phyloP scores from a whole-genome alignment of 2,888 invertebrate species.

The Stratiomys singularior region DNA sequence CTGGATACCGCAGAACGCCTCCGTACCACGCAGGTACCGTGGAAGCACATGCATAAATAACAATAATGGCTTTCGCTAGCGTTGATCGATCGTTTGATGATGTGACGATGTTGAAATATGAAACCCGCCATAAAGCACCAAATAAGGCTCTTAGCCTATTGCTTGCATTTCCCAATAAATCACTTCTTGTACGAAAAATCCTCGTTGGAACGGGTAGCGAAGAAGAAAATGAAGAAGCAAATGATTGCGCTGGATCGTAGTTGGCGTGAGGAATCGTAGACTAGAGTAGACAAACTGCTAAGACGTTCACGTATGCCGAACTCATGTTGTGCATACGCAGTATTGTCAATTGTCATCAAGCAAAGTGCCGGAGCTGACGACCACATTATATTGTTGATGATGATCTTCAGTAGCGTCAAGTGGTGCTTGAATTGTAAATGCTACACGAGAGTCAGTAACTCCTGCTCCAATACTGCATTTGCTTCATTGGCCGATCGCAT shows the following conservation, averaged over 20 bases:
- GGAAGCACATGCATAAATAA: not conserved
- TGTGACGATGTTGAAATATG: slow-evolving; percentile 49
- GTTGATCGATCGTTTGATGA: slow-evolving; percentile 30
- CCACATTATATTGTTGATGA: slow-evolving; percentile 18
- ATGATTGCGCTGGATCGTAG: not conserved
- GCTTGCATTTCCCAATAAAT: slow-evolving; percentile 51
- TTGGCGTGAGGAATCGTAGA: not conserved
- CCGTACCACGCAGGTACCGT: not conserved
- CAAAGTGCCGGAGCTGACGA: not conserved
- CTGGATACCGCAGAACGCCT: no score
- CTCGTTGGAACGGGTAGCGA: not conserved
- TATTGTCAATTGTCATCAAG: slow-evolving; percentile 23
- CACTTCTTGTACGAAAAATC: slow-evolving; percentile 36
- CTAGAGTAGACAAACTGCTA: no score
- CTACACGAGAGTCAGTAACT: slow-evolving; percentile 12
- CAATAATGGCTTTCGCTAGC: not conserved
- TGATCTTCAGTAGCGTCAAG: slow-evolving; percentile 26
- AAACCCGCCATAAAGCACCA: slow-evolving; percentile 51
- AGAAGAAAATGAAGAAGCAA: not conserved
- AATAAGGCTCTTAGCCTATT: slow-evolving; percentile 52
- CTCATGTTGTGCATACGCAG: not conserved
- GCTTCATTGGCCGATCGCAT: slow-evolving; percentile 5
- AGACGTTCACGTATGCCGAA: not conserved
- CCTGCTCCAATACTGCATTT: slow-evolving; percentile 22
- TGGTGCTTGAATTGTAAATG: not conserved